These are phyloP conservation scores for Sorex fumeus DNA, from an alignment of 2,113 vertebrate genomes.

Conservation along the genomic window DNA sequence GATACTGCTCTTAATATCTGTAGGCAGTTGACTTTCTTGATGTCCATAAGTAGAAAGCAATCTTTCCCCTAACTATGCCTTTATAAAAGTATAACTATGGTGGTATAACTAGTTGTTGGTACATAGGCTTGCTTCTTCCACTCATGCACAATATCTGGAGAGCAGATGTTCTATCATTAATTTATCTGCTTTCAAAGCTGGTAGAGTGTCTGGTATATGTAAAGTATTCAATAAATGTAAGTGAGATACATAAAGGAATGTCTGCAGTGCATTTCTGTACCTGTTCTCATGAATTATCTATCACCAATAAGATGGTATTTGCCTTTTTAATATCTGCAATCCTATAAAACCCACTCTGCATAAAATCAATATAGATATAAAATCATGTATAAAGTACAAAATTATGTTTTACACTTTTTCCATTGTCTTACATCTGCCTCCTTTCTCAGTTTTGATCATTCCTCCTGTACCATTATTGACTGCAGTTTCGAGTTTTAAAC, in stretches of 20 bases:
- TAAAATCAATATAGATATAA: conserved; percentile 42
- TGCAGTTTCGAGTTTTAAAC: background rate
- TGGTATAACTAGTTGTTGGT: background rate
- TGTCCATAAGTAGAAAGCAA: background rate
- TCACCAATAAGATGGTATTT: background rate
- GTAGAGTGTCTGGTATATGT: background rate
- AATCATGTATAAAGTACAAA: background rate
- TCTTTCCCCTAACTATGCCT: background rate
- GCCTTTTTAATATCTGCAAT: background rate
- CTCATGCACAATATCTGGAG: background rate
- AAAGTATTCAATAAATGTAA: background rate
- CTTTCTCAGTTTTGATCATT: background rate
- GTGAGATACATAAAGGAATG: background rate
- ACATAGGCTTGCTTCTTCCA: background rate
- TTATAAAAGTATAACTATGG: background rate
- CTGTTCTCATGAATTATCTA: background rate
- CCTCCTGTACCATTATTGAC: background rate
- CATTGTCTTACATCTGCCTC: background rate
- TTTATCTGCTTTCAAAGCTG: background rate
- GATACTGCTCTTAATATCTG: background rate
- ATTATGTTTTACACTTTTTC: background rate
- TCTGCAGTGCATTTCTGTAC: background rate
- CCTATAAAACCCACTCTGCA: background rate
- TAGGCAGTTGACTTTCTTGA: background rate
- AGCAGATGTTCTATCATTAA: background rate